Percentiles rank a stretch among this genome's conserved stretches.
phyloP scores from a whole-genome alignment of 2,888 invertebrate genomes.

The Phanerotoma sp. region DNA sequence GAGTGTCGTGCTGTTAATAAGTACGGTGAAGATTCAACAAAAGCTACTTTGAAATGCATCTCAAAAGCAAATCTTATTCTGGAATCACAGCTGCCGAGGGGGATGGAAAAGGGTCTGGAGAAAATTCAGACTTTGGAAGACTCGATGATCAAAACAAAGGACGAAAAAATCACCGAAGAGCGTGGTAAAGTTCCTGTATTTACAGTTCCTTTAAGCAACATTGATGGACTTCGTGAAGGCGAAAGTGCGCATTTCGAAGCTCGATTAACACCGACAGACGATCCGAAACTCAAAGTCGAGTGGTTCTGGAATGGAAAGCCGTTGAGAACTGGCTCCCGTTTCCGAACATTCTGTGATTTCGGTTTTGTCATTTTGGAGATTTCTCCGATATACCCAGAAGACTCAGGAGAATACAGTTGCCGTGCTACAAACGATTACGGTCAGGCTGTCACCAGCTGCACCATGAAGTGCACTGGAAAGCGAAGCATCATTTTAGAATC shows the following conservation, averaged over 20 bases:
- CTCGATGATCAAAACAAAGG: constrained; percentile 76
- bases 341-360: constrained; percentile 97
- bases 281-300: constrained; percentile 87
- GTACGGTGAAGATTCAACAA: constrained; percentile 84
- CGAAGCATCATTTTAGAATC: constrained; percentile 89
- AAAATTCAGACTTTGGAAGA: constrained; percentile 92
- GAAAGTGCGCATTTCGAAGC: constrained; percentile 92
- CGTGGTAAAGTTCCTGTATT: constrained; percentile 87
- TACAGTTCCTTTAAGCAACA: constrained; percentile 83
- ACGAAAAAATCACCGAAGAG: constrained; percentile 72
- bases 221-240: constrained; percentile 85
- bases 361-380: constrained; percentile 97
- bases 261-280: constrained; percentile 84
- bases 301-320: constrained; percentile 96
- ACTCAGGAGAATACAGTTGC: constrained; percentile 90
- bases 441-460: constrained; percentile 86
- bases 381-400: constrained; percentile 94
- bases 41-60: constrained; percentile 80
- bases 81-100: constrained; percentile 91
- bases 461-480: constrained; percentile 89
- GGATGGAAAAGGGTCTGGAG: constrained; percentile 94
- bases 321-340: constrained; percentile 83
- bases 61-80: constrained; percentile 88
- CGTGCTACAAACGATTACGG: constrained; percentile 87
- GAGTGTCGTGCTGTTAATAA: constrained; percentile 93